These are phyloP conservation scores for Calephelis virginiensis DNA, from an alignment of 1,140 invertebrate species.

Conservation along the genomic window DNA sequence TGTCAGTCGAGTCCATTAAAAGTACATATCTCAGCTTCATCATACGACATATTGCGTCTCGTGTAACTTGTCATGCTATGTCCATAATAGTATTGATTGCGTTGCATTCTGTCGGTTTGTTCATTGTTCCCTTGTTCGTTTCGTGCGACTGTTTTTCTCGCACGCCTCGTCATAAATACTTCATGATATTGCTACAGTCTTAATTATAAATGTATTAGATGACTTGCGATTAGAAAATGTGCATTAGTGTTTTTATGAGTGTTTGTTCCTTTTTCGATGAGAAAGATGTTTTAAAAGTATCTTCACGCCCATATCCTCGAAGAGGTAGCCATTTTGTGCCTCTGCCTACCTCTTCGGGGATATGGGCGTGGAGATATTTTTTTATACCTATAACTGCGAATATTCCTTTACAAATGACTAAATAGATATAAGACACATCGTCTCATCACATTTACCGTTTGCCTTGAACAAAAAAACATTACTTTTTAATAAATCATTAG, in stretches of 20 bases:
- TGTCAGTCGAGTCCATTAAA: not conserved
- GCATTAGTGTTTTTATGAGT: too few species aligned
- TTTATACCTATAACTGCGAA: too few species aligned
- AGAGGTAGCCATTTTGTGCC: too few species aligned
- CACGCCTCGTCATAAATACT: conserved; percentile 6
- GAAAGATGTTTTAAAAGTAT: too few species aligned
- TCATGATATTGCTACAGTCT: conserved; percentile 8
- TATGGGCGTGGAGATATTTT: too few species aligned
- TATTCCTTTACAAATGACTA: too few species aligned
- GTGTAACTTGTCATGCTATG: conserved; percentile 19
- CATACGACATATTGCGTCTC: conserved; percentile 9
- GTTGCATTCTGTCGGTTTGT: conserved; percentile 3
- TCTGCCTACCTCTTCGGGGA: too few species aligned
- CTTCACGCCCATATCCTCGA: too few species aligned
- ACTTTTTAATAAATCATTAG: not conserved
- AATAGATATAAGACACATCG: too few species aligned
- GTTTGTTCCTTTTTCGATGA: too few species aligned
- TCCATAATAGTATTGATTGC: conserved; percentile 25
- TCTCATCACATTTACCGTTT: too few species aligned
- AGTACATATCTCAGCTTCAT: not conserved
- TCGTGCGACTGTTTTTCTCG: conserved; percentile 20
- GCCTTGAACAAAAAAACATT: too few species aligned
- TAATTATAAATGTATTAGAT: conserved; percentile 13
- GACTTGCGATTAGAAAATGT: not conserved
- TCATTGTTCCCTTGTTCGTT: conserved; percentile 16